Evolutionary conservation across 2,797 vertebrate species (phyloP).

Genomic region (Gallinago solitaria): DNA sequence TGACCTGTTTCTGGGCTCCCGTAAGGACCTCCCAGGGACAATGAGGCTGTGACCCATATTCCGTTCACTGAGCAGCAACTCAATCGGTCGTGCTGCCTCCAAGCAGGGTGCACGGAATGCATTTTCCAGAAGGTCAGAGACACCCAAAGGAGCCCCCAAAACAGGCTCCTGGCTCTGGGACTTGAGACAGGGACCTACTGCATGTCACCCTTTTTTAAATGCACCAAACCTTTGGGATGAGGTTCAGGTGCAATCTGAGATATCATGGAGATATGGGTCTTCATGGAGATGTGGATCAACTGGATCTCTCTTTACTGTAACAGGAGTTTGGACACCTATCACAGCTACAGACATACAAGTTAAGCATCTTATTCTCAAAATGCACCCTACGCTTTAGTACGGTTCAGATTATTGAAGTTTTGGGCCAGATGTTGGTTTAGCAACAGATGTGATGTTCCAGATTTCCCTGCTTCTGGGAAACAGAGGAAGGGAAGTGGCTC

Average conservation of each 20-base stretch:
- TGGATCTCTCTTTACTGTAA: not conserved
- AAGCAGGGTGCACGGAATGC: not conserved
- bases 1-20: not conserved
- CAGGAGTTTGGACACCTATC: not conserved
- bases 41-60: not conserved
- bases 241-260: not conserved
- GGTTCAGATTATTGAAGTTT: not conserved
- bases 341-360: not conserved
- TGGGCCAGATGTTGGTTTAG: not conserved
- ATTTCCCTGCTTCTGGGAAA: not conserved
- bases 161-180: not conserved
- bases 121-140: not conserved
- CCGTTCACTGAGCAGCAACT: not conserved
- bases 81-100: not conserved
- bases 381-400: not conserved
- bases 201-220: not conserved
- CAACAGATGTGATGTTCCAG: not conserved
- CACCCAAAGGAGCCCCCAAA: not conserved
- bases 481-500: not conserved
- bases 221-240: not conserved
- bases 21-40: accelerated
- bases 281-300: not conserved
- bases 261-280: accelerated
- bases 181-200: not conserved
- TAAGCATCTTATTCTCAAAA: not conserved